A percentile compares a stretch with the other conserved stretches of the same genome.
phyloP scores from a whole-genome alignment of 2,113 vertebrate genomes.

The Ploceus nigricollis region DNA sequence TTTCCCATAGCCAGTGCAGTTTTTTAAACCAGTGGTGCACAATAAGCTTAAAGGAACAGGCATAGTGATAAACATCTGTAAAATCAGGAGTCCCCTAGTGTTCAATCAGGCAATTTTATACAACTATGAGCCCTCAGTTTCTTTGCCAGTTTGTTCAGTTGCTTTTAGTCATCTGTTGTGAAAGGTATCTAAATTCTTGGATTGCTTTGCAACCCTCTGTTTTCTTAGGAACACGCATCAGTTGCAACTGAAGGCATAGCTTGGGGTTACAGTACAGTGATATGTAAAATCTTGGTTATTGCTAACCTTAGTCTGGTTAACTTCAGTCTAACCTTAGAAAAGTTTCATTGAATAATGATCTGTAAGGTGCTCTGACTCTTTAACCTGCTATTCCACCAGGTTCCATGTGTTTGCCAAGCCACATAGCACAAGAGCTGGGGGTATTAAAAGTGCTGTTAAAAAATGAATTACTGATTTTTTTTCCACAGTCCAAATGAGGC shows the following conservation, averaged over 20 bases:
- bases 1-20: background rate
- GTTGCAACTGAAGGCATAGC: background rate
- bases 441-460: background rate
- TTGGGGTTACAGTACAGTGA: background rate
- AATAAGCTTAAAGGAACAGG: background rate
- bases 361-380: background rate
- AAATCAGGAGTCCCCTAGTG: background rate
- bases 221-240: background rate
- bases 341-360: background rate
- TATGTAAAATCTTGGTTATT: background rate
- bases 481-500: background rate
- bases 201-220: background rate
- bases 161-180: background rate
- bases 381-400: background rate
- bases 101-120: background rate
- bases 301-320: background rate
- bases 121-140: background rate
- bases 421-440: background rate
- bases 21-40: background rate
- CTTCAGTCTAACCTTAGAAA: background rate
- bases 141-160: background rate
- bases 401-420: background rate
- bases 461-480: background rate
- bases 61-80: background rate
- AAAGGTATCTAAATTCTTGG: background rate